These are phyloP conservation scores for Crepidodera aurea DNA, from an alignment of 2,888 invertebrate species.

Conservation along the genomic window DNA sequence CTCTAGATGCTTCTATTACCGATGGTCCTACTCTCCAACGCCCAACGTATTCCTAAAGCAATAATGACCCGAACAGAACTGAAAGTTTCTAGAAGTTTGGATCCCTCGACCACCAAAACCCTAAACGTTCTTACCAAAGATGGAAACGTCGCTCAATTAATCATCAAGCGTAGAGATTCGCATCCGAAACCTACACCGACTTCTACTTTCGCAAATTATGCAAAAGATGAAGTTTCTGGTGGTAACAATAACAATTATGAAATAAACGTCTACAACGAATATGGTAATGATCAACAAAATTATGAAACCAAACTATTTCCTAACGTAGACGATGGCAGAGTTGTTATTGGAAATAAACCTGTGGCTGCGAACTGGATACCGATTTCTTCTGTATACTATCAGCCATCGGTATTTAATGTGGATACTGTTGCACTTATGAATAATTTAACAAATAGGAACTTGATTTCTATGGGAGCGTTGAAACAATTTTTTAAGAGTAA, in stretches of 20 bases:
- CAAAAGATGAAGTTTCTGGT: conserved; percentile 55
- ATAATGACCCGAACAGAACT: conserved; percentile 76
- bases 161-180: conserved; percentile 74
- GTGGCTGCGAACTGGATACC: conserved; percentile 60
- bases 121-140: conserved; percentile 78
- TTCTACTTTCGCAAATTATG: conserved; percentile 34
- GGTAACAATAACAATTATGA: conserved; percentile 39
- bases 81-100: conserved; percentile 78
- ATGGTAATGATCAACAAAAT: conserved; percentile 20
- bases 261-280: conserved; percentile 17
- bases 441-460: conserved; percentile 50
- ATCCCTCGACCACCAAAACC: conserved; percentile 80
- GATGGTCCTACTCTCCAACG: background rate
- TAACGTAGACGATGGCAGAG: conserved; percentile 5
- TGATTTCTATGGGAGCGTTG: conserved; percentile 40
- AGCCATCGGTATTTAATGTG: conserved; percentile 53
- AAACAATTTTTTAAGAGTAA: conserved; percentile 56
- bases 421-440: conserved; percentile 54
- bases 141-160: conserved; percentile 79
- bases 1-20: background rate
- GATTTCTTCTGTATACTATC: conserved; percentile 54
- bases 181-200: conserved; percentile 56
- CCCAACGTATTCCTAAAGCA: conserved; percentile 55
- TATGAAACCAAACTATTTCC: conserved; percentile 15
- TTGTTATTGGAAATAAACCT: conserved; percentile 46